phyloP scores from a whole-genome alignment of 2,113 vertebrate species.

The Atlantisia rogersi region DNA sequence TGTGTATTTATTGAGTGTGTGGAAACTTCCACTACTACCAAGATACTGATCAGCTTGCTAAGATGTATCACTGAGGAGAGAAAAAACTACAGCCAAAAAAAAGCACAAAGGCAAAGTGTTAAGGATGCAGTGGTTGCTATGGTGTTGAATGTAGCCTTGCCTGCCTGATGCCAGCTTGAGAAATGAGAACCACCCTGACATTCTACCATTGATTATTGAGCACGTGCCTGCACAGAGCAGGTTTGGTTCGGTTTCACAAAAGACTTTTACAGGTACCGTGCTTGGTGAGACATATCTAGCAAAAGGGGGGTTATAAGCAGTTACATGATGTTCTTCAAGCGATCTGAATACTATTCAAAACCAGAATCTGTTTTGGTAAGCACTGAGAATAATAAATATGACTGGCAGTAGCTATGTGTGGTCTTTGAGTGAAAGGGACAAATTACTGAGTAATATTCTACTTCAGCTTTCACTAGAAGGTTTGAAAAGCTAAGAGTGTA shows the following conservation, averaged over 20 bases:
- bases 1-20: not conserved
- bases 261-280: not conserved
- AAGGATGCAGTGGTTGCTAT: not conserved
- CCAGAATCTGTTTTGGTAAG: not conserved
- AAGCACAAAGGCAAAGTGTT: not conserved
- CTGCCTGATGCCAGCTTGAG: not conserved
- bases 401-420: not conserved
- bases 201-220: not conserved
- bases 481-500: not conserved
- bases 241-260: not conserved
- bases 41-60: not conserved
- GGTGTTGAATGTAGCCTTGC: not conserved
- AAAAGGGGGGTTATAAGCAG: not conserved
- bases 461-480: not conserved
- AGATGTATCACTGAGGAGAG: not conserved
- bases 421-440: not conserved
- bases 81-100: not conserved
- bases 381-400: not conserved
- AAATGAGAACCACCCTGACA: not conserved
- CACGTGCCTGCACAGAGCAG: rapidly evolving
- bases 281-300: not conserved
- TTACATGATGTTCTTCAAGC: not conserved
- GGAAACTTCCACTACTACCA: not conserved
- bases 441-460: not conserved
- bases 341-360: not conserved